Base-by-base conservation (phyloP, 2,797 vertebrate genomes). In the Spinus pinus region DNA sequence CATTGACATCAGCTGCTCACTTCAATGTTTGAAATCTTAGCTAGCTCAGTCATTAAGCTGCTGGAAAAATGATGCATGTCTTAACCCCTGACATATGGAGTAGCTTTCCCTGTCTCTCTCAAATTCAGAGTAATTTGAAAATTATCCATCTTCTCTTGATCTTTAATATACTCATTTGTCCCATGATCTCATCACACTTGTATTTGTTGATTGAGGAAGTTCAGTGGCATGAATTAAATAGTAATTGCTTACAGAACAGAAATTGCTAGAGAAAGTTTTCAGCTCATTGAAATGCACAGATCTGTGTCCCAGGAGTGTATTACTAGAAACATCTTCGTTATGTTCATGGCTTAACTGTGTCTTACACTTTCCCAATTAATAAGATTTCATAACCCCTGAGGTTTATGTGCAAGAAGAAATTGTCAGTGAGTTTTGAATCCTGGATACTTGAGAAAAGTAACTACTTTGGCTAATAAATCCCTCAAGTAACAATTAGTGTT, bases 121-220 rank as follows among this genome's bases (percentile, higher is more conserved):
- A 49, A 95, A 93, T 44, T 74, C 93, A 96, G 78, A 95, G 62
- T 95, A 96, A 97, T 97, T 96, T 96, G 86, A 96, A 97, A 97
- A 97, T 58, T 91, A 84, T 92, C 79, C 67, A 65, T 96, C 91
- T 97, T 94, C 94, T 93, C 93, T 92, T 96, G 94, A 96, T 97
- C 94, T 97, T 81, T 97, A 97, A 96, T 96, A 93, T 83, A 92
- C 65, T 95, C 83, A 94, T 97, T 97, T 97, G 95, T 96, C 88
- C 94, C 69, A 62, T 88, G 86, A 96, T 95, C 89, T 97, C 95
- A 95, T 90, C 90, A 70, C 87, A 62, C 87, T 96, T 93, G 66
- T 77, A 94, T 95, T 92, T 95, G 88, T 94, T 96, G 93, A 96
- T 87, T 65, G 90, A 95, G 67, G 75, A 94, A 80, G 69, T 51